Evolutionary conservation across 2,113 vertebrate species (phyloP).

Genomic region (Gracilinanus agilis): DNA sequence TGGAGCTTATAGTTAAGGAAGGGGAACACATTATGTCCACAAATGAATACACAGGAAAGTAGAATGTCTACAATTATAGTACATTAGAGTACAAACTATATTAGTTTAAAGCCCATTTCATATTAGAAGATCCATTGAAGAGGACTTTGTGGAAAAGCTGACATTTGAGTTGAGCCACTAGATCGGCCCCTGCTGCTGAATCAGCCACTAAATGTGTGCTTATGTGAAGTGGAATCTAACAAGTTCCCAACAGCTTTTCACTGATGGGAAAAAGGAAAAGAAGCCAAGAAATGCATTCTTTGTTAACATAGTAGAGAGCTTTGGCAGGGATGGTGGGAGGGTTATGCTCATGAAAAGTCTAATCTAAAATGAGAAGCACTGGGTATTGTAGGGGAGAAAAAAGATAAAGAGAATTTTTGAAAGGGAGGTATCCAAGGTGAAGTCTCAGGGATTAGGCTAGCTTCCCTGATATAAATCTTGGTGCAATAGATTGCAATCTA

Average conservation of each 20-base stretch:
- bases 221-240: conserved; percentile 8
- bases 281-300: conserved; percentile 5
- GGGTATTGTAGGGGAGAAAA: background rate
- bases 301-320: background rate
- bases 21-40: background rate
- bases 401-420: background rate
- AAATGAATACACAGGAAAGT: background rate
- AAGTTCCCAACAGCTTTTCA: conserved; percentile 7
- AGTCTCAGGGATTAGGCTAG: background rate
- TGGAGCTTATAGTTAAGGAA: background rate
- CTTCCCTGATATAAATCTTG: background rate
- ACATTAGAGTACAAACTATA: background rate
- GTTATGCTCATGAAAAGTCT: background rate
- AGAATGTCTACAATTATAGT: background rate
- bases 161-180: background rate
- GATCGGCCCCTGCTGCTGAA: conserved; percentile 1
- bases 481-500: background rate
- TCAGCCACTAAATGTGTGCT: conserved; percentile 3
- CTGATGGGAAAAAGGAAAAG: conserved; percentile 4
- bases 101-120: background rate
- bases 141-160: background rate
- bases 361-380: background rate
- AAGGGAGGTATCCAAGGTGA: background rate
- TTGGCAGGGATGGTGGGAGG: conserved; percentile 5
- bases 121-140: background rate